Conservation (phyloP, 1,140 invertebrate species). For the Paralvinella palmiformis region DNA sequence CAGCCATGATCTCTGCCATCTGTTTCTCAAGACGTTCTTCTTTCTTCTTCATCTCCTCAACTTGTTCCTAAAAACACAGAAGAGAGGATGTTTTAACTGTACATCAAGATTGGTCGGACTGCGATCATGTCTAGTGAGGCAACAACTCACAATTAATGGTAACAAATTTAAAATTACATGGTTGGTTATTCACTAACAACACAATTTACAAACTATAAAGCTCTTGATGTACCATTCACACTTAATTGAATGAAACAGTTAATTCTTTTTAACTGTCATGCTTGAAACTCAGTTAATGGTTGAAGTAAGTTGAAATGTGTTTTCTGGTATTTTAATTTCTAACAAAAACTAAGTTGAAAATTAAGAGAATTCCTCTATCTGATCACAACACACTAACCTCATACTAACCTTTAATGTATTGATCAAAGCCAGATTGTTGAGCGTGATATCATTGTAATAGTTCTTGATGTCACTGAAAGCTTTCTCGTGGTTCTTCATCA, state of each 20-base stretch:
- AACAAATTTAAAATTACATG: background rate
- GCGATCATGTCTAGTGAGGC: too few relatives aligned
- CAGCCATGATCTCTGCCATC: slow-evolving; percentile 59
- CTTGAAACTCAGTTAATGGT: too few relatives aligned
- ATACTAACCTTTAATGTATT: slow-evolving; percentile 64
- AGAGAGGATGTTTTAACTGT: slow-evolving; percentile 6
- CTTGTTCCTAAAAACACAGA: slow-evolving; percentile 75
- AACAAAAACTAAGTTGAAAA: too few relatives aligned
- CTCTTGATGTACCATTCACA: too few relatives aligned
- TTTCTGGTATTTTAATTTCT: too few relatives aligned
- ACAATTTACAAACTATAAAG: too few relatives aligned
- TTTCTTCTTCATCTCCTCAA: slow-evolving; percentile 72
- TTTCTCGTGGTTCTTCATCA: slow-evolving; percentile 76
- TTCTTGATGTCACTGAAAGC: slow-evolving; percentile 82
- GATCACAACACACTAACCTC: too few relatives aligned
- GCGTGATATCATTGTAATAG: slow-evolving; percentile 88
- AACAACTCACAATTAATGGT: too few relatives aligned
- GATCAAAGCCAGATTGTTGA: slow-evolving; percentile 82
- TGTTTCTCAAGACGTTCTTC: slow-evolving; percentile 71
- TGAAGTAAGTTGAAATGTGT: too few relatives aligned
- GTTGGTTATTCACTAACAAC: background rate
- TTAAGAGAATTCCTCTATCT: too few relatives aligned
- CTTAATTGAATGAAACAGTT: too few relatives aligned
- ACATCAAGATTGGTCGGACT: background rate
- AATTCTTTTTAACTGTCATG: too few relatives aligned